Evolutionary conservation across 2,888 invertebrate species (phyloP).

Genomic region (Tiphia femorata): DNA sequence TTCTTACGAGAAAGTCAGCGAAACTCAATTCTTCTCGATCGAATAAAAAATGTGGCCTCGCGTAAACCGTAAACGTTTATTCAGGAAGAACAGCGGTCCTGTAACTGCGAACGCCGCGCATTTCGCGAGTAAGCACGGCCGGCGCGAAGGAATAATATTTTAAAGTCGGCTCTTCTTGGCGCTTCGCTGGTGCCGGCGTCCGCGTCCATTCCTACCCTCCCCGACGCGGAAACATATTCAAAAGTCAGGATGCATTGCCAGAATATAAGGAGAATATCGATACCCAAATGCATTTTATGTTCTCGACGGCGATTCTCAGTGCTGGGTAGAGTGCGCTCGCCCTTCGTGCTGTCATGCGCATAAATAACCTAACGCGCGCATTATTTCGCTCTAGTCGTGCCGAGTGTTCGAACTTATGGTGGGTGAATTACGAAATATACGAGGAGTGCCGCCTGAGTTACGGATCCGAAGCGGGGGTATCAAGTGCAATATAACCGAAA

Average conservation of each 20-base stretch:
- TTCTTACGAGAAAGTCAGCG: too few species aligned
- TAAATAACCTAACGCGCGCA: constrained; percentile 33
- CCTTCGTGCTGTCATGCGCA: constrained; percentile 14
- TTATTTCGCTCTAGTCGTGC: constrained; percentile 27
- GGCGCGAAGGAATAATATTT: constrained; percentile 1
- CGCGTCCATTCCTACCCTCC: too few species aligned
- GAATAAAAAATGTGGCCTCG: too few species aligned
- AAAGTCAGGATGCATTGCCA: constrained; percentile 18
- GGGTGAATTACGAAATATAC: neutral
- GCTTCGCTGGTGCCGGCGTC: too few species aligned
- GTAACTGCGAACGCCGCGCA: too few species aligned
- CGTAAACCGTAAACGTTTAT: too few species aligned
- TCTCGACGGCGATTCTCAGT: constrained; percentile 21
- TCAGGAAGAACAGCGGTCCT: too few species aligned
- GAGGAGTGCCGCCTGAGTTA: neutral
- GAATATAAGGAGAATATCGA: constrained; percentile 35
- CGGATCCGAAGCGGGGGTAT: too few species aligned
- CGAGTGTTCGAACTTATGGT: constrained; percentile 11
- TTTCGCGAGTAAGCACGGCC: neutral
- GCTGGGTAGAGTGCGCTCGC: constrained; percentile 3
- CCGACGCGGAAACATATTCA: too few species aligned
- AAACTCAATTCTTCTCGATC: too few species aligned
- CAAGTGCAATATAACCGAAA: neutral
- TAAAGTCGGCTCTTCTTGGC: too few species aligned
- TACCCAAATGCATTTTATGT: constrained; percentile 33